Evolutionary conservation across 2,888 invertebrate species (phyloP).

Genomic region (Alviniconcha strummeri): DNA sequence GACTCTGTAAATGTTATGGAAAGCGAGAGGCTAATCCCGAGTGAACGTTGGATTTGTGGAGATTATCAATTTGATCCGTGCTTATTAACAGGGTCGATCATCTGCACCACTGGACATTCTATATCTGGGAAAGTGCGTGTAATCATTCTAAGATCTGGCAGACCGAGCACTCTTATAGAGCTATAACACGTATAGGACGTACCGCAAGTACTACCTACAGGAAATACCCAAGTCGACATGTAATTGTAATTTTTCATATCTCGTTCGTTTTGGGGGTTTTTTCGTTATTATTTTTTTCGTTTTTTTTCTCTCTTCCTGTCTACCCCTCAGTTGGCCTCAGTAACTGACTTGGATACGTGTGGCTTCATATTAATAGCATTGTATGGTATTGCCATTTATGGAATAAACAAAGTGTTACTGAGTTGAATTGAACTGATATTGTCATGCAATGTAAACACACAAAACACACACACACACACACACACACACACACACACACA

Average conservation of each 20-base stretch:
- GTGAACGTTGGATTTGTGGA: slow-evolving; percentile 1
- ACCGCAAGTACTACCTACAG: no score
- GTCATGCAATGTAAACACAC: neutral
- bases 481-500: neutral
- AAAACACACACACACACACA: neutral
- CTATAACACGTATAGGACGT: no score
- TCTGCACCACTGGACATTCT: neutral
- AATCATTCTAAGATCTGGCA: no score
- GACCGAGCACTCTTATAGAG: no score
- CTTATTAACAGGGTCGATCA: slow-evolving; percentile 10
- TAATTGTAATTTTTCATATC: no score
- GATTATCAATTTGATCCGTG: slow-evolving; percentile 11
- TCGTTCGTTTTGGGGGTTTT: no score
- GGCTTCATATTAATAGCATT: neutral
- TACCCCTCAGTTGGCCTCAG: no score
- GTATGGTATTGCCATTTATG: neutral
- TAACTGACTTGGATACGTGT: no score
- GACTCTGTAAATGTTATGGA: slow-evolving; percentile 24
- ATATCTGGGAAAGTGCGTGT: no score
- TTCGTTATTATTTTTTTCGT: no score
- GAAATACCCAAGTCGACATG: no score
- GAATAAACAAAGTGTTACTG: neutral
- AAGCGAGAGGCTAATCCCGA: slow-evolving; percentile 22
- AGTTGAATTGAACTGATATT: neutral
- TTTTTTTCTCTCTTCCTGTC: no score